phyloP scores from a whole-genome alignment of 2,888 invertebrate genomes.

The Ophion obscuratus region DNA sequence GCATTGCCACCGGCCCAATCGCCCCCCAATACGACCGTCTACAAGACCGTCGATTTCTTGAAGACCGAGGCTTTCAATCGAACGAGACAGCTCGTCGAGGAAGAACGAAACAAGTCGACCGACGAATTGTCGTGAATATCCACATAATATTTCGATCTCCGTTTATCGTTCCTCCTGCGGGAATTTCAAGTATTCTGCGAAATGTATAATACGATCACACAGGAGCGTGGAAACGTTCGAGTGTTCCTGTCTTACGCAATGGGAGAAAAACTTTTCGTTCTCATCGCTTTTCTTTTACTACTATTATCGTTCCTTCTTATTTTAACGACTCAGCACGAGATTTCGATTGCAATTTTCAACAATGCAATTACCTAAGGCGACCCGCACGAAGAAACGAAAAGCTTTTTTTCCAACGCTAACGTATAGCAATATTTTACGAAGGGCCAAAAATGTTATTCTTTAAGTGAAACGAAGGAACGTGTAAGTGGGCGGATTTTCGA shows the following conservation, averaged over 20 bases:
- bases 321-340: constrained; percentile 16
- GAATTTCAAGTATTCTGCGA: constrained; percentile 50
- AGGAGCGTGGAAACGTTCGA: not conserved
- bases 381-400: constrained; percentile 6
- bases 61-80: constrained; percentile 97
- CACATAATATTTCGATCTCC: not conserved
- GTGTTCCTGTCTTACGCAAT: constrained; percentile 2
- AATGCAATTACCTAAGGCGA: constrained; percentile 17
- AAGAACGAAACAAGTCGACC: constrained; percentile 86
- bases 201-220: constrained; percentile 7
- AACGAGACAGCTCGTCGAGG: constrained; percentile 92
- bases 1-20: constrained; percentile 82
- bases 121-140: constrained; percentile 78
- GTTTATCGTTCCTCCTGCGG: constrained; percentile 14
- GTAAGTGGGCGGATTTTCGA: constrained; percentile 1
- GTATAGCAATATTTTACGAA: constrained; percentile 65
- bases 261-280: not conserved
- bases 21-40: constrained; percentile 87
- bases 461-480: constrained; percentile 37
- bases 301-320: not conserved
- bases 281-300: not conserved
- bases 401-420: constrained; percentile 50
- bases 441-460: constrained; percentile 69
- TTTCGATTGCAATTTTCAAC: not conserved
- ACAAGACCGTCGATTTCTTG: constrained; percentile 96